These are phyloP conservation scores for Otolemur garnettii DNA, from an alignment of 2,113 vertebrate genomes.

Conservation along the genomic window DNA sequence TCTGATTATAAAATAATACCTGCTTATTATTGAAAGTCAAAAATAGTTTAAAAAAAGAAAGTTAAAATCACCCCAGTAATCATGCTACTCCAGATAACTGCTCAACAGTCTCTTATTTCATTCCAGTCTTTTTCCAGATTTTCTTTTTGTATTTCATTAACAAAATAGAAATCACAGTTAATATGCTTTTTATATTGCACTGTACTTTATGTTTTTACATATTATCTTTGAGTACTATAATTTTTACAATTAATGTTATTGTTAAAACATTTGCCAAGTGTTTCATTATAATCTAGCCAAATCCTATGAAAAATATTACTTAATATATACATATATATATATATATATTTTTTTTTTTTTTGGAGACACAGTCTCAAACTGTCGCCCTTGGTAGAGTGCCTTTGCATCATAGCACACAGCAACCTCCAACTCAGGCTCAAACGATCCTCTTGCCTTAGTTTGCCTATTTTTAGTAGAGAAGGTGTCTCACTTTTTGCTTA, in stretches of 20 bases:
- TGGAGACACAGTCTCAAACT: no score
- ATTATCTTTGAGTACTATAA: not conserved
- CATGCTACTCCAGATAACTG: not conserved
- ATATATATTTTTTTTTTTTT: no score
- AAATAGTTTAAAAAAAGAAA: not conserved
- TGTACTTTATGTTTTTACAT: not conserved
- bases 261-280: not conserved
- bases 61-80: not conserved
- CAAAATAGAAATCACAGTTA: constrained; percentile 14
- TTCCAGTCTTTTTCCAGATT: not conserved
- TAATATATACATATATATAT: not conserved
- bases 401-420: no score
- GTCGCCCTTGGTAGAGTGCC: no score
- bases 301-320: not conserved
- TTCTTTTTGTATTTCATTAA: not conserved
- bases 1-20: not conserved
- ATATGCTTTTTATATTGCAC: not conserved
- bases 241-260: not conserved
- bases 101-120: not conserved
- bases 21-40: not conserved
- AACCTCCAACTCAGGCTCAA: no score
- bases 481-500: no score
- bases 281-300: not conserved
- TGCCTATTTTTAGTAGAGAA: no score
- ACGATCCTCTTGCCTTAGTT: no score